Conservation (phyloP, 2,888 invertebrate genomes). For the Spodoptera exigua region DNA sequence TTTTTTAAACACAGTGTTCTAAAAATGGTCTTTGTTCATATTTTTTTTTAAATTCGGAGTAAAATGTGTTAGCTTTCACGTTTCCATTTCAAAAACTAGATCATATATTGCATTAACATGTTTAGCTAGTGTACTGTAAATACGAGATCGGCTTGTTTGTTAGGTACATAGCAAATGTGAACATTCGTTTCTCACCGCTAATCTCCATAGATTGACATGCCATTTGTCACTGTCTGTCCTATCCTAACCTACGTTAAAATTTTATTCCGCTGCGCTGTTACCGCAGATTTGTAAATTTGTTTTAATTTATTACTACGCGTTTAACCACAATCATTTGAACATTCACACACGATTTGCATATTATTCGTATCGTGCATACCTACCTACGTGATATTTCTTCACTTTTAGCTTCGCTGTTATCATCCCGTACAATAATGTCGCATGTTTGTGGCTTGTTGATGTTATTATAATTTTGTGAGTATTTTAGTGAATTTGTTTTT, state of each 20-base stretch:
- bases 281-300: conserved; percentile 39
- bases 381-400: conserved; percentile 7
- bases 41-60: background rate
- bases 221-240: conserved; percentile 48
- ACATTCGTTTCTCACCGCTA: conserved; percentile 27
- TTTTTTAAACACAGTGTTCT: no score
- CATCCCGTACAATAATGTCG: conserved; percentile 31
- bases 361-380: conserved; percentile 8
- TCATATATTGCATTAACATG: conserved; percentile 1
- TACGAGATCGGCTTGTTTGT: conserved; percentile 10
- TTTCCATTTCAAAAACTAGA: background rate
- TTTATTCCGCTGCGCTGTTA: conserved; percentile 40
- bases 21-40: no score
- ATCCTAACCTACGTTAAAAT: conserved; percentile 31
- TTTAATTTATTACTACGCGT: conserved; percentile 39
- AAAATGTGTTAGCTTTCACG: background rate
- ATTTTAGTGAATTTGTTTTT: conserved; percentile 13
- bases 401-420: conserved; percentile 14
- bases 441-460: conserved; percentile 49
- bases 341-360: conserved; percentile 31
- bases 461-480: conserved; percentile 36
- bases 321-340: conserved; percentile 26
- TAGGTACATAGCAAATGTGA: conserved; percentile 21
- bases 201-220: conserved; percentile 51
- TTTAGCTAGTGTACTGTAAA: conserved; percentile 8